Evolutionary conservation across 92 coral and sea anemone species (phyloP), one percentile per base, ranked within the genome.

Genomic region (Umimayanthus kanabou): DNA sequence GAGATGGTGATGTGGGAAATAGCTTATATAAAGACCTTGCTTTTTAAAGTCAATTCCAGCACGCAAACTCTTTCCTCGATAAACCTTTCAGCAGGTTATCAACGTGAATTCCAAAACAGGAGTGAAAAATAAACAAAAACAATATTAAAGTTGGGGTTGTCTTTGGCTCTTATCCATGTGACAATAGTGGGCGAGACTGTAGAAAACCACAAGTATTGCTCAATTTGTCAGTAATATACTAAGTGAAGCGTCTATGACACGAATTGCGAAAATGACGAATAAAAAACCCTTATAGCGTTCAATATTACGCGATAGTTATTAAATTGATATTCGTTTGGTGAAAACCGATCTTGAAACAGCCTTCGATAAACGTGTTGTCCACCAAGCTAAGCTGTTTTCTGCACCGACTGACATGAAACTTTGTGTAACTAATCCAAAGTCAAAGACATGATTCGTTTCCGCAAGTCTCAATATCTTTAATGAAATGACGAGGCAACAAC

Each of bases 161-260:
- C 25, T 28, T 77, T 77, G 81, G 81, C 81, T 22, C 20, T 2
- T 25, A 18, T 45, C 81, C 81, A 77, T 43, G 65, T 23, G n/a
- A 77, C 20, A 77, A 47, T 42, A 39, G 43, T 42, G 37, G 61
- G 50, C 29, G 55, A 77, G 76, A 42, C 76, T 15, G 76, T 15
- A 28, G 37, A 50, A 47, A 77, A 47, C 81, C 81, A 39, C 81
- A 77, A 42, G 18, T 7, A 13, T 22, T 75, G 25, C 20, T 22
- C 49, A 61, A 61, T 61, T 61, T 61, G n/a, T 61, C 2, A n/a
- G n/a, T n/a, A n/a, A 33, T 61, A 61, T 53, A 15, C 18, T 18
- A 53, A 53, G 58, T 15, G 16, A 53, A 53, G 58, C 58, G 58
- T 61, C 69, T 23, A 5, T 61, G 78, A 73, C 79, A 40, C 47